Base-by-base conservation (phyloP, 2,113 vertebrate genomes). In the Stercorarius parasiticus region DNA sequence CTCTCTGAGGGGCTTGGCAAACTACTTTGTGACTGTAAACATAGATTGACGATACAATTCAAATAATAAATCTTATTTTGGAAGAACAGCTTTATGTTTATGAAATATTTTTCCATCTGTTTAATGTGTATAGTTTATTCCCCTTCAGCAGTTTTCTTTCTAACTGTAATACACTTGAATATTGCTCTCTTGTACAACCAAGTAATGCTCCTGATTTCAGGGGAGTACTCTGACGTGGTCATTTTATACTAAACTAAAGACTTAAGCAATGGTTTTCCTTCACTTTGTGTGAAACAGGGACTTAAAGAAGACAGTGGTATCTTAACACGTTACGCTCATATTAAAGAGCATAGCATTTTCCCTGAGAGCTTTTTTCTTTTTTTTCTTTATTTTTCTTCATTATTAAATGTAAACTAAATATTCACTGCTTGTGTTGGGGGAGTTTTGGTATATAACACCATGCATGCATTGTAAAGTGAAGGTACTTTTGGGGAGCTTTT, bases 251-350 rank as follows among this genome's bases (percentile, higher is more conserved):
- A 53, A 80, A 53, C 18, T 29, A 16, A 34, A 59, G 47, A 42
- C 8, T 56, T n/a, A 74, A 80, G 11, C 14, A 61, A 19, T n/a
- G 6, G 2, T n/a, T 76, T 88, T 61, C 16, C 13, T 61, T 87
- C 9, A 27, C 4, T 55, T 69, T 70, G 4, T 56, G 15, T 47
- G 20, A 79, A 64, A 10, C 32, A 71, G 14, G 9, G 86, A 47
- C 23, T 65, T 47, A 82, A 66, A 80, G 62, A 49, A 64, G 43
- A 32, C n/a, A 72, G 29, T 40, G 16, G 15, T 86, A 9, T 6
- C 34, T 55, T 67, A 79, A 64, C 0, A 0, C 11, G 17, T 2
- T 90, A 36, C 0, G 2, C 5, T 67, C 10, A 10, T 36, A 49
- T 27, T 22, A 18, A 34, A 61, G 5, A 62, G 2, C 17, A 38